These are phyloP conservation scores for Noctua janthe DNA, from an alignment of 2,888 invertebrate species.

Conservation along the genomic window DNA sequence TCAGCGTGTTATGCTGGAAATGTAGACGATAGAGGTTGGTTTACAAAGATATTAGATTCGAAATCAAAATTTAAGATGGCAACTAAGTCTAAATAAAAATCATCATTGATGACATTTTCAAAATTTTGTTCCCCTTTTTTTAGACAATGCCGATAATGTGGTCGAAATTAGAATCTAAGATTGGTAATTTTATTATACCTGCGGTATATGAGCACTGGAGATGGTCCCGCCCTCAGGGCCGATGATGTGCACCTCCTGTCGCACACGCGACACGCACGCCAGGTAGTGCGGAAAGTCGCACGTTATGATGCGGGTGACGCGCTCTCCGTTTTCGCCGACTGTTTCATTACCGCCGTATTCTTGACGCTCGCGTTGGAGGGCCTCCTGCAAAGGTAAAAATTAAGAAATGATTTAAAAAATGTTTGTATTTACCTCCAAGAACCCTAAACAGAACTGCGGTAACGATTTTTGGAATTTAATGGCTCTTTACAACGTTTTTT, in stretches of 20 bases:
- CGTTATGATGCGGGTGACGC: slow-evolving; percentile 98
- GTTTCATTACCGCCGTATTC: slow-evolving; percentile 92
- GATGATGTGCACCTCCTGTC: slow-evolving; percentile 99
- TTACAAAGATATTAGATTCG: neutral
- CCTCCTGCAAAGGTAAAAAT: slow-evolving; percentile 92
- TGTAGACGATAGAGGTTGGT: neutral
- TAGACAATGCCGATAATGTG: neutral
- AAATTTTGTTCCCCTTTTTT: neutral
- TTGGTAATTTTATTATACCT: slow-evolving; percentile 79
- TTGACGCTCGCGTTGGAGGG: slow-evolving; percentile 96
- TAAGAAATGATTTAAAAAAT: neutral
- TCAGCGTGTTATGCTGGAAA: neutral
- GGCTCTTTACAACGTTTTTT: no score
- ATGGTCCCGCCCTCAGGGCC: slow-evolving; percentile 99
- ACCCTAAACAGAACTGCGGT: no score
- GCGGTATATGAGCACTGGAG: slow-evolving; percentile 97
- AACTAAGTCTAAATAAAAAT: neutral
- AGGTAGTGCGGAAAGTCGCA: slow-evolving; percentile 99
- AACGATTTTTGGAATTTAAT: no score
- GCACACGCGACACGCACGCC: slow-evolving; percentile 97
- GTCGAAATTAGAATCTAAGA: neutral
- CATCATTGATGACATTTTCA: neutral
- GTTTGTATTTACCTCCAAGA: no score
- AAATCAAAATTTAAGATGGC: neutral
- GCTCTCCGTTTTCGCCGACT: slow-evolving; percentile 92